Conservation (phyloP, 1,140 invertebrate species). For the Idris sp. region DNA sequence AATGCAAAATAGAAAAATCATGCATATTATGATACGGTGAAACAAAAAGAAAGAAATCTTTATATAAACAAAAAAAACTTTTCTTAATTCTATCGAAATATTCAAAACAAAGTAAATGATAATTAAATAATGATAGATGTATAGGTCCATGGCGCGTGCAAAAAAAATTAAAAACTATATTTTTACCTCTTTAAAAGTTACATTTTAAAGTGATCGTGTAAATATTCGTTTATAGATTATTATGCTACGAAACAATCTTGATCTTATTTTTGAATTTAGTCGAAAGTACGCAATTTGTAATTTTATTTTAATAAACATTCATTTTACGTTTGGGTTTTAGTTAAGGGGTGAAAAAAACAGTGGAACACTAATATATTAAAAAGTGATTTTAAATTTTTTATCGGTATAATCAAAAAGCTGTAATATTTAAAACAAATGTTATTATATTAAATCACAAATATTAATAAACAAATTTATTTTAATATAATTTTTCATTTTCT, state of each 20-base stretch:
- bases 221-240: constrained; percentile 46
- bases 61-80: constrained; percentile 62
- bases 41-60: constrained; percentile 34
- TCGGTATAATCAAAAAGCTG: too few species aligned
- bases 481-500: too few species aligned
- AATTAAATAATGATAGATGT: constrained; percentile 56
- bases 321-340: too few species aligned
- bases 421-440: too few species aligned
- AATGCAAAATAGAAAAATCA: constrained; percentile 44
- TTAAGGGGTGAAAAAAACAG: too few species aligned
- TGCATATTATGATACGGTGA: constrained; percentile 32
- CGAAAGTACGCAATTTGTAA: too few species aligned
- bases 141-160: constrained; percentile 75
- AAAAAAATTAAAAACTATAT: constrained; percentile 78
- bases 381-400: too few species aligned
- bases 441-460: too few species aligned
- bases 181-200: constrained; percentile 78
- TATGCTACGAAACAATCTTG: constrained; percentile 35
- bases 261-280: constrained; percentile 34
- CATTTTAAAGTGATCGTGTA: constrained; percentile 74
- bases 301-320: too few species aligned
- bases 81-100: constrained; percentile 58
- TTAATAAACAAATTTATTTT: too few species aligned
- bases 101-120: constrained; percentile 36
- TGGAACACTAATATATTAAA: too few species aligned